Conservation (phyloP, 2,113 vertebrate genomes). For the Tenebrosternarchus preto region DNA sequence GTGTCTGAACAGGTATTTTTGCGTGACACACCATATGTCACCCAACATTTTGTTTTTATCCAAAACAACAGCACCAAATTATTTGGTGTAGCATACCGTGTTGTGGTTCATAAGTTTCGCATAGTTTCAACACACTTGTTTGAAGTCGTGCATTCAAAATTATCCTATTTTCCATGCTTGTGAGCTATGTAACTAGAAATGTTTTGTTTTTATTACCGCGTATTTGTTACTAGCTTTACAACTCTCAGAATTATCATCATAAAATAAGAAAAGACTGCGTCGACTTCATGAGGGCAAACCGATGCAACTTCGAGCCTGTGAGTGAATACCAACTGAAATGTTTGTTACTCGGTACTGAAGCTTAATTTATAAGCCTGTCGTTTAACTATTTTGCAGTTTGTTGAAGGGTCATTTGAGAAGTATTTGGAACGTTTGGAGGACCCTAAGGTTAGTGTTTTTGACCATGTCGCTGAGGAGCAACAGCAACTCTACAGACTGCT, state of each 20-base stretch:
- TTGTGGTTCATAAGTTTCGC: too few relatives aligned
- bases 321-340: constrained; percentile 63
- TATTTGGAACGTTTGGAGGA: constrained; percentile 91
- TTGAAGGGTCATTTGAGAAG: constrained; percentile 96
- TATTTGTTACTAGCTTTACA: constrained; percentile 73
- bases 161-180: too few relatives aligned
- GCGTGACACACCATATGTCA: background rate
- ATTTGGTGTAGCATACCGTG: too few relatives aligned
- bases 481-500: too few relatives aligned
- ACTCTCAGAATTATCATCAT: constrained; percentile 85
- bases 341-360: too few relatives aligned
- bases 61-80: background rate
- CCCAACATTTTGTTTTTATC: background rate
- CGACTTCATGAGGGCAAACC: constrained; percentile 83
- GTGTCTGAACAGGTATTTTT: constrained; percentile 89
- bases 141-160: too few relatives aligned
- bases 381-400: constrained; percentile 75
- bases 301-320: constrained; percentile 84
- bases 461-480: too few relatives aligned
- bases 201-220: background rate
- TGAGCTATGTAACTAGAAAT: constrained; percentile 20
- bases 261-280: constrained; percentile 86
- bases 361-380: background rate
- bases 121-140: too few relatives aligned
- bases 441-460: constrained; percentile 77